Evolutionary conservation across 2,113 vertebrate species (phyloP).

Genomic region (Oryzias javanicus): DNA sequence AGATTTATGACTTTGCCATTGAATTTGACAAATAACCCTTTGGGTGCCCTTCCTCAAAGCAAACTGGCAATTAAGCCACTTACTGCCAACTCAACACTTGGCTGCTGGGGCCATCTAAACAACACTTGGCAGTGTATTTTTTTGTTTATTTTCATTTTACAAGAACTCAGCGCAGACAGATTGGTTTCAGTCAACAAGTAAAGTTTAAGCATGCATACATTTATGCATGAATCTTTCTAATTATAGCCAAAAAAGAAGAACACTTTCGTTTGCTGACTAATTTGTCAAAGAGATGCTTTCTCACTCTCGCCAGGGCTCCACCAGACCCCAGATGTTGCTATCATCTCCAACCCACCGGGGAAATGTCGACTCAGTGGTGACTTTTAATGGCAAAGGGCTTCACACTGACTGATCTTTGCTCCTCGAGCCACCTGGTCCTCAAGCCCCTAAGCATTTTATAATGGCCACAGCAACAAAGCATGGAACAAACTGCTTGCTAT

Average conservation of each 20-base stretch:
- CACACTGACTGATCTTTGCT: conserved; percentile 37
- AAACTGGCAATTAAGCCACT: conserved; percentile 60
- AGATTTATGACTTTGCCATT: conserved; percentile 60
- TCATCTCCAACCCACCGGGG: conserved; percentile 57
- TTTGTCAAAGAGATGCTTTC: conserved; percentile 7
- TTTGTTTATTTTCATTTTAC: conserved; percentile 5
- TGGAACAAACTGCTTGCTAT: conserved; percentile 19
- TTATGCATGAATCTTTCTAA: not conserved
- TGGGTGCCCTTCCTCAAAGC: conserved; percentile 55
- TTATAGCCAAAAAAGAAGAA: not conserved
- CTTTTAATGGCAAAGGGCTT: conserved; percentile 29
- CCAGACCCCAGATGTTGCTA: conserved; percentile 59
- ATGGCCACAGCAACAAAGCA: conserved; percentile 49
- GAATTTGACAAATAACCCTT: conserved; percentile 66
- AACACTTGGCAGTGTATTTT: not conserved
- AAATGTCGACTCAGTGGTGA: conserved; percentile 42
- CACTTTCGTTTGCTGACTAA: conserved; percentile 1
- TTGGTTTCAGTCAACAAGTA: not conserved
- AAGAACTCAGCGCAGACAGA: not conserved
- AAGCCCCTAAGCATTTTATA: conserved; percentile 46
- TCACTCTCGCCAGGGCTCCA: conserved; percentile 9
- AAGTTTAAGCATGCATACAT: conserved; percentile 3
- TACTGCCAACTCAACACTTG: conserved; percentile 43
- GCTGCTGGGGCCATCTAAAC: conserved; percentile 21
- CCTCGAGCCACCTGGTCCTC: conserved; percentile 61